Percentiles rank a stretch among this genome's conserved stretches.
phyloP scores from a whole-genome alignment of 1,140 invertebrate species.

The Papilio glaucus region DNA sequence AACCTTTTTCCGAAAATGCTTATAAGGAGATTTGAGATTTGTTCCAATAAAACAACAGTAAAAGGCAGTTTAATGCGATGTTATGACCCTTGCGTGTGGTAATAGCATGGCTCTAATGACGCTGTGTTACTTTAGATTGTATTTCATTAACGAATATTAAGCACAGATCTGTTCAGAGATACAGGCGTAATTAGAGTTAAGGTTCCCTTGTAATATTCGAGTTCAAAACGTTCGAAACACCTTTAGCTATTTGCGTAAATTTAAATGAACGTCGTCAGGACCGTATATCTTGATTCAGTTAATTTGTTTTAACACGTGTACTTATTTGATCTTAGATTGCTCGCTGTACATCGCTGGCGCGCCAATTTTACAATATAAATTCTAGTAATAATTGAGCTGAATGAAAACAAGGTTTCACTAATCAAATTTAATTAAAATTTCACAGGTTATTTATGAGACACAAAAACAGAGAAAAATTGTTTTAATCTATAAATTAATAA shows the following conservation, averaged over 20 bases:
- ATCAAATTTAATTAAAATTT: too few species aligned
- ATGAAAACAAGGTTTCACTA: too few species aligned
- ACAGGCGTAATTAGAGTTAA: conserved; percentile 50
- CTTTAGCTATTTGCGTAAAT: conserved; percentile 55
- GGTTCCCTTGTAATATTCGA: conserved; percentile 49
- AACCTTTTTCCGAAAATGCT: neutral
- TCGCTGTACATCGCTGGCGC: too few species aligned
- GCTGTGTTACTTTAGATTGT: neutral
- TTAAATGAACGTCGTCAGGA: conserved; percentile 54
- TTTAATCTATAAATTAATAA: too few species aligned
- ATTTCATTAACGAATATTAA: conserved; percentile 39
- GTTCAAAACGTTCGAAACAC: conserved; percentile 45
- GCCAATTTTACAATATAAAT: too few species aligned
- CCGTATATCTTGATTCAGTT: conserved; percentile 49
- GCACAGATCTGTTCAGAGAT: conserved; percentile 43
- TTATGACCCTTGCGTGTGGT: neutral
- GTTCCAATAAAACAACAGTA: neutral
- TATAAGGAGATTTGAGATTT: neutral
- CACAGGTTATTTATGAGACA: too few species aligned
- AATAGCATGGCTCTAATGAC: neutral
- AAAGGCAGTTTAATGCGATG: neutral
- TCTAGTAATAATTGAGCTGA: too few species aligned
- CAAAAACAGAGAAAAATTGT: too few species aligned
- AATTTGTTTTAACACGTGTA: conserved; percentile 15
- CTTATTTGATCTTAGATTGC: neutral